These are phyloP conservation scores for Labeo catla DNA, from an alignment of 2,113 vertebrate genomes.

Conservation along the genomic window DNA sequence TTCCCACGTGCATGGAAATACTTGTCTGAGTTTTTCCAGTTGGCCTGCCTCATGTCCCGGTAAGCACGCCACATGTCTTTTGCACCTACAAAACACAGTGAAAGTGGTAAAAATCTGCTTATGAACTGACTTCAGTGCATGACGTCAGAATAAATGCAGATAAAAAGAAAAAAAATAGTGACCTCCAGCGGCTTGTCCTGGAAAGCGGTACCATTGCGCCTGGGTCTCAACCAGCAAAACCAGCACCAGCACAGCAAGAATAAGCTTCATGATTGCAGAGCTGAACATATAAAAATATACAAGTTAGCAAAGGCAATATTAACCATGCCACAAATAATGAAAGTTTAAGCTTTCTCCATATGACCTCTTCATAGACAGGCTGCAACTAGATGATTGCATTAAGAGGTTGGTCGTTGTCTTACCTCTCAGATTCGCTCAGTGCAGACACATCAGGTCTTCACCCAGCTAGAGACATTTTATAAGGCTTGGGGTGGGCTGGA, in stretches of 20 bases:
- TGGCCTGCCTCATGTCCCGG: constrained; percentile 21
- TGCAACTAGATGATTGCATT: background rate
- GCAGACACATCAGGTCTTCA: background rate
- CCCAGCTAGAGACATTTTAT: background rate
- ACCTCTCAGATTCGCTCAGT: background rate
- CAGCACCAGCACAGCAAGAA: too few relatives aligned
- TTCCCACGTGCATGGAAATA: constrained; percentile 71
- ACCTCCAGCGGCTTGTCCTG: constrained; percentile 48
- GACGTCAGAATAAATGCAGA: background rate
- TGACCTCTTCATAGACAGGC: too few relatives aligned
- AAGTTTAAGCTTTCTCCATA: too few relatives aligned
- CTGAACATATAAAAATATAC: too few relatives aligned
- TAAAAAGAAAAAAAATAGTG: background rate
- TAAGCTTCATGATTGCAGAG: too few relatives aligned
- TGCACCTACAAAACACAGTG: constrained; percentile 46
- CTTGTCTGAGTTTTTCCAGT: constrained; percentile 58
- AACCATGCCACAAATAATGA: too few relatives aligned
- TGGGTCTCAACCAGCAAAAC: constrained; percentile 28
- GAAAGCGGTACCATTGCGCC: constrained; percentile 59
- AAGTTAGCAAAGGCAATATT: too few relatives aligned
- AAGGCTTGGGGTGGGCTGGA: background rate
- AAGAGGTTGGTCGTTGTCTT: background rate
- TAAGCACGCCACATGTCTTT: constrained; percentile 60
- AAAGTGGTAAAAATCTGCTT: too few relatives aligned
- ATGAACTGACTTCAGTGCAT: background rate